A percentile compares a stretch with the other conserved stretches of the same genome.
Evolutionary conservation across 2,113 vertebrate species (phyloP).

Genomic region (Alces alces): DNA sequence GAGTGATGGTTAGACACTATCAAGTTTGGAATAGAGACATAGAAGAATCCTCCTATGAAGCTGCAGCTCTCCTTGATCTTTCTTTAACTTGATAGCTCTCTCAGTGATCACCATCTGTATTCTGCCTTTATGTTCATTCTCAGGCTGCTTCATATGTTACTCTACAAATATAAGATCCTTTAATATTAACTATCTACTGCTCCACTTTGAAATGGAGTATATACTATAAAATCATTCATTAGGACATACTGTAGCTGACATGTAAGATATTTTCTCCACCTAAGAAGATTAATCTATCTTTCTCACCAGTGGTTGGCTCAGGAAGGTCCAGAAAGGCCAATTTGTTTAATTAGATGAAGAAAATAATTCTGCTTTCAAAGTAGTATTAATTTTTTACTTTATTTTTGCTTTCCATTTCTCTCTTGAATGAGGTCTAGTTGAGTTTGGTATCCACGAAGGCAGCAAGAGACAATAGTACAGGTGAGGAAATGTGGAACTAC

Average conservation of each 20-base stretch:
- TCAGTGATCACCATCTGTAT: background rate
- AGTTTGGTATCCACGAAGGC: background rate
- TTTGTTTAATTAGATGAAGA: background rate
- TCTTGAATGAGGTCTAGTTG: background rate
- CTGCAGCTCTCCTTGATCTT: background rate
- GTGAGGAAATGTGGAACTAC: fast-evolving
- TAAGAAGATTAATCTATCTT: background rate
- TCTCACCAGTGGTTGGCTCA: background rate
- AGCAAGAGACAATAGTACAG: background rate
- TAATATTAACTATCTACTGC: background rate
- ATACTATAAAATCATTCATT: background rate
- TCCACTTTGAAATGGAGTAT: background rate
- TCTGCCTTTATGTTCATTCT: background rate
- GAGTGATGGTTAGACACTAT: background rate
- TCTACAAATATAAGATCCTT: background rate
- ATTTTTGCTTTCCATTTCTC: background rate
- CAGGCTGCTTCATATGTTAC: background rate
- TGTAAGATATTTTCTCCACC: background rate
- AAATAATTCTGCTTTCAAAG: background rate
- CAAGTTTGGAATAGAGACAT: background rate
- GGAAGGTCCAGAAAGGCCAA: background rate
- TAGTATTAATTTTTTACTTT: background rate
- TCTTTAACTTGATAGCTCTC: background rate
- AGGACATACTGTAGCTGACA: background rate
- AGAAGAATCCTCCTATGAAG: background rate